Conservation (phyloP, 2,888 invertebrate genomes). For the Phytoseiulus persimilis region DNA sequence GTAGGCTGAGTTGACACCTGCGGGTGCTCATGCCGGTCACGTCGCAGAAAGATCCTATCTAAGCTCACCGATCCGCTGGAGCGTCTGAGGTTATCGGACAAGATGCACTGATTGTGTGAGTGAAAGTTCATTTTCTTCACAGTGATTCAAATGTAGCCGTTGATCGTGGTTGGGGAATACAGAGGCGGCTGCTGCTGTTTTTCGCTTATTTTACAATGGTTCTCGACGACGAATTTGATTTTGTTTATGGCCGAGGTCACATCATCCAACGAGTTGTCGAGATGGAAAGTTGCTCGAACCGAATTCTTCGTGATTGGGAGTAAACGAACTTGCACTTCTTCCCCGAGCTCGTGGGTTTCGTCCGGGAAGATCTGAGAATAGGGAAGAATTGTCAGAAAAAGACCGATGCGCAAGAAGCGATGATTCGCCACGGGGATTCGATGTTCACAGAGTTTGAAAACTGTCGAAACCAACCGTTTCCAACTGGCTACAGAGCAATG, state of each 20-base stretch:
- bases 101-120: no score
- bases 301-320: constrained; percentile 57
- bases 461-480: constrained; percentile 47
- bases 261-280: constrained; percentile 62
- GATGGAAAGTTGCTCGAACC: constrained; percentile 63
- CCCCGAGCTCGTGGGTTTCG: constrained; percentile 50
- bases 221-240: constrained; percentile 27
- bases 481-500: constrained; percentile 56
- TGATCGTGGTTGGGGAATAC: background rate
- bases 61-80: no score
- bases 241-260: constrained; percentile 48
- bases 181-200: background rate
- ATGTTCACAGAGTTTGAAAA: no score
- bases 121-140: no score
- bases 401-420: background rate
- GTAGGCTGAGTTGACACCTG: no score
- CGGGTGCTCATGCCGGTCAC: no score
- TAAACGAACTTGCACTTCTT: constrained; percentile 57
- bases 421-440: no score
- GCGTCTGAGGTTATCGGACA: no score
- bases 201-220: constrained; percentile 8
- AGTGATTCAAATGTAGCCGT: background rate
- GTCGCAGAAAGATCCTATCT: no score
- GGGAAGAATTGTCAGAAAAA: background rate
- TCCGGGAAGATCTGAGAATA: constrained; percentile 51